Evolutionary conservation across 2,113 vertebrate genomes (phyloP).

Genomic region (Cheirogaleus medius): DNA sequence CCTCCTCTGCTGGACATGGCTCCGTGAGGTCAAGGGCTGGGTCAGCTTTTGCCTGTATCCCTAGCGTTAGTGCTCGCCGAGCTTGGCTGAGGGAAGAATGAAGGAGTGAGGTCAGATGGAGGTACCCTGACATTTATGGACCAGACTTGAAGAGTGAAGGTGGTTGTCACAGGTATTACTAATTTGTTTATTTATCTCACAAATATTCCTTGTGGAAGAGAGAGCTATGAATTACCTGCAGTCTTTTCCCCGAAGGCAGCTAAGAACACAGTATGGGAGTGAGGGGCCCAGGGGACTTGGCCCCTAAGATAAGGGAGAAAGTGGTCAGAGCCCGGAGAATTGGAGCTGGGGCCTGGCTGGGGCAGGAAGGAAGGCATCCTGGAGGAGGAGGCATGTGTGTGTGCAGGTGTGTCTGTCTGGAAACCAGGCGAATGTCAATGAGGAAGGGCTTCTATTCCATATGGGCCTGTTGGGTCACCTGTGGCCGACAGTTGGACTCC

Average conservation of each 20-base stretch:
- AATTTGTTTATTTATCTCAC: not conserved
- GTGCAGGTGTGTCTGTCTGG: not conserved
- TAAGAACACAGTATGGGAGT: not conserved
- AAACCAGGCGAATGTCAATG: not conserved
- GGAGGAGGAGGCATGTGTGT: not conserved
- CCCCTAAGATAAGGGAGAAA: not conserved
- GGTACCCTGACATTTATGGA: not conserved
- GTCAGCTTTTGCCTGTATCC: not conserved
- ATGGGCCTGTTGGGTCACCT: not conserved
- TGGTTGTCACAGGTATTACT: not conserved
- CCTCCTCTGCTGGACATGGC: not conserved
- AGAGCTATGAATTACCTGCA: not conserved
- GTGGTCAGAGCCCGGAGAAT: not conserved
- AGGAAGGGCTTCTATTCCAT: not conserved
- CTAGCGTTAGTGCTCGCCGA: not conserved
- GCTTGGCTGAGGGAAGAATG: not conserved
- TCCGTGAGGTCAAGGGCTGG: not conserved
- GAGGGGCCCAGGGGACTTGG: not conserved
- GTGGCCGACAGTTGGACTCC: not conserved
- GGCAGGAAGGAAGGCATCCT: not conserved
- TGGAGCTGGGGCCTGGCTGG: not conserved
- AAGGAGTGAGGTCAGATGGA: not conserved
- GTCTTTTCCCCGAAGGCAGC: not conserved
- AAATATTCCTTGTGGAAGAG: not conserved
- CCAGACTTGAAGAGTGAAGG: not conserved